Evolutionary conservation across 2,888 invertebrate species (phyloP).

Genomic region (Capitulum mitella): DNA sequence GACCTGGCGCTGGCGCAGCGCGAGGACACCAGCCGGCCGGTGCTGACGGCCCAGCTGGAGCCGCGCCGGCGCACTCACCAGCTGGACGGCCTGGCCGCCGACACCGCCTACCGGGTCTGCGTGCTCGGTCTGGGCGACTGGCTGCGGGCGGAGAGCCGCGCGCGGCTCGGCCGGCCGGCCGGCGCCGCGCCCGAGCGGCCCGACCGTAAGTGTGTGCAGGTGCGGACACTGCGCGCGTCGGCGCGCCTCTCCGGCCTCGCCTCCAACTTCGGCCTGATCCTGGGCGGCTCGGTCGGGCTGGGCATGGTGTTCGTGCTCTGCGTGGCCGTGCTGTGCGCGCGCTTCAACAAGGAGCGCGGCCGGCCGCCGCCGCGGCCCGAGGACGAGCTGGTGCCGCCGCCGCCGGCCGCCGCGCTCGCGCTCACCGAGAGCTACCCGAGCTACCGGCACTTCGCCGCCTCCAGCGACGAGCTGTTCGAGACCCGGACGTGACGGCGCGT

Average conservation of each 20-base stretch:
- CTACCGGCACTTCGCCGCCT: slow-evolving; percentile 9
- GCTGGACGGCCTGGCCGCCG: slow-evolving; percentile 65
- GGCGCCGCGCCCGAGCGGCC: slow-evolving; percentile 26
- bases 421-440: slow-evolving; percentile 12
- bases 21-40: slow-evolving; percentile 46
- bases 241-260: slow-evolving; percentile 31
- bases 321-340: slow-evolving; percentile 33
- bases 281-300: slow-evolving; percentile 38
- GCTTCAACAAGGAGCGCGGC: slow-evolving; percentile 32
- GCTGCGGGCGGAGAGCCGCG: slow-evolving; percentile 40
- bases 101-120: slow-evolving; percentile 75
- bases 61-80: slow-evolving; percentile 64
- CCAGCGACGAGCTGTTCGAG: background rate
- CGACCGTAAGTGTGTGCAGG: slow-evolving; percentile 32
- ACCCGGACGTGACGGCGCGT: background rate
- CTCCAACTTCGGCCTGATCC: slow-evolving; percentile 35
- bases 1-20: slow-evolving; percentile 10
- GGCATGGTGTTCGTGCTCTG: slow-evolving; percentile 35
- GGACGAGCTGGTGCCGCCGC: background rate
- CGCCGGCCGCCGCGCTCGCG: background rate
- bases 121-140: slow-evolving; percentile 78
- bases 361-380: slow-evolving; percentile 26
- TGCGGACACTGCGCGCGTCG: slow-evolving; percentile 33
- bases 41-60: slow-evolving; percentile 67
- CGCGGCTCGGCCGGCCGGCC: slow-evolving; percentile 36